Conservation (phyloP, 2,797 vertebrate genomes). For the Pangasius macronema region DNA sequence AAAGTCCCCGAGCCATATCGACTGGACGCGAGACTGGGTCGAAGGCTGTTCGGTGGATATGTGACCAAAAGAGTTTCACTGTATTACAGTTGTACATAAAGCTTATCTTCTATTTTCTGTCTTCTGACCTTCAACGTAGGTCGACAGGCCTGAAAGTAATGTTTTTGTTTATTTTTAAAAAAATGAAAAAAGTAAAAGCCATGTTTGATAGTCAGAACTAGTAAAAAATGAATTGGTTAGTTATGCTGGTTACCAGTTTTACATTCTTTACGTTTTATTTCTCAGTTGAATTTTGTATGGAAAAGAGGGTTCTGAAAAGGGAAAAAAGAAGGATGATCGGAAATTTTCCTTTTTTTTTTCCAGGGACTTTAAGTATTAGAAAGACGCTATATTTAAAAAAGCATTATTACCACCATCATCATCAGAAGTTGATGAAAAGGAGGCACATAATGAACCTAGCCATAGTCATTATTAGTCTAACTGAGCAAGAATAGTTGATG, state of each 20-base stretch:
- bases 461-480: neutral
- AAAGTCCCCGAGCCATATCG: no score
- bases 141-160: no score
- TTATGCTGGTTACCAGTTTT: neutral
- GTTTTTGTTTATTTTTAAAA: neutral
- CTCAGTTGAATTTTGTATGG: no score
- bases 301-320: no score
- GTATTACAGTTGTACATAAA: neutral
- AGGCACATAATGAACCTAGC: neutral
- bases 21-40: no score
- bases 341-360: neutral
- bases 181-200: neutral
- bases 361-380: neutral
- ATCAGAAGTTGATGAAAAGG: neutral
- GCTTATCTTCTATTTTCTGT: neutral
- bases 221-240: neutral
- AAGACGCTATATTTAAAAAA: neutral
- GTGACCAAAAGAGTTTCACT: neutral
- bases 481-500: slow-evolving; percentile 7
- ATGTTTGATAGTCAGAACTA: neutral
- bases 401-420: neutral
- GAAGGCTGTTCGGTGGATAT: no score
- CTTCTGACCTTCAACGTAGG: neutral
- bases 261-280: no score
- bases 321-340: no score